Evolutionary conservation across 2,113 vertebrate species (phyloP).

Genomic region (Dendrocopos noguchii): DNA sequence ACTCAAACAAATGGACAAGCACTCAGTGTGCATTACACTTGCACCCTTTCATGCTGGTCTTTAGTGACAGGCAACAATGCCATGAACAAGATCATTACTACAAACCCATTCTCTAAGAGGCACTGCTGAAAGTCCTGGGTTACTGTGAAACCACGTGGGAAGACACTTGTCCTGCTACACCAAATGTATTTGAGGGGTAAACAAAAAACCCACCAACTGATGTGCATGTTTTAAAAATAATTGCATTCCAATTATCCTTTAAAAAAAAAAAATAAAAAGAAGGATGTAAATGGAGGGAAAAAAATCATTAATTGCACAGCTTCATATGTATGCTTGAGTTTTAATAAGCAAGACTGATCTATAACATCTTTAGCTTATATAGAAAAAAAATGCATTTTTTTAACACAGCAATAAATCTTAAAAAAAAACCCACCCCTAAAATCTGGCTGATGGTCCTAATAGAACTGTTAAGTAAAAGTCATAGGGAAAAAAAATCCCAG

Average conservation of each 20-base stretch:
- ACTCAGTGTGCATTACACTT: background rate
- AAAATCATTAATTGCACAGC: background rate
- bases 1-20: background rate
- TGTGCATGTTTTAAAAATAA: background rate
- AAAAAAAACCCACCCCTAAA: background rate
- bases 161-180: background rate
- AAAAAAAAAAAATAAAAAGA: no score
- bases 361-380: background rate
- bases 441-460: background rate
- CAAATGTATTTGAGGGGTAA: background rate
- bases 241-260: background rate
- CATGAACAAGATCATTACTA: background rate
- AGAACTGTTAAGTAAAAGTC: background rate
- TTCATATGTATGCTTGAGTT: background rate
- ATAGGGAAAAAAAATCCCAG: background rate
- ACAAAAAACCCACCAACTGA: background rate
- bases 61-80: fast-evolving
- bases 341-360: background rate
- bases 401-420: background rate
- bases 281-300: background rate
- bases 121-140: background rate
- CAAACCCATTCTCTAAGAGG: background rate
- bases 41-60: background rate
- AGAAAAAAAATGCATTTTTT: background rate
- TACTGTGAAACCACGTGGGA: background rate